Evolutionary conservation across 2,113 vertebrate species (phyloP), one percentile per base, ranked within the genome.

Genomic region (Vicugna pacos): DNA sequence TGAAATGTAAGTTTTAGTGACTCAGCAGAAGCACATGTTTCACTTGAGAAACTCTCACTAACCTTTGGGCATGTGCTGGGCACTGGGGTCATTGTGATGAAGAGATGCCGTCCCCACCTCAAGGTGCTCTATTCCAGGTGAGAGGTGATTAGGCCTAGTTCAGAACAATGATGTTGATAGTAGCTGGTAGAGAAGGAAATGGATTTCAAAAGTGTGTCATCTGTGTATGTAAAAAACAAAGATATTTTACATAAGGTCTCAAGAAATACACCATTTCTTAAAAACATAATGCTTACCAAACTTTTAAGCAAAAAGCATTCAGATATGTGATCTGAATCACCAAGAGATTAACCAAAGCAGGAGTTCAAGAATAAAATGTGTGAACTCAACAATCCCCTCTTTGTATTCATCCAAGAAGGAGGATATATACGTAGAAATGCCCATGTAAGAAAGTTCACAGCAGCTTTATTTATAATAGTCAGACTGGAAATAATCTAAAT

Each of bases 231-330:
- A 73, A 83, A 72, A 62, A 83, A 38, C 28, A 82, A 95, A 87
- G 22, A 28, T 50, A 35, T 48, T 90, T 35, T 92, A 12, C 19
- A 6, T 79, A 64, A 32, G 26, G 64, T 79, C 42, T 89, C 17
- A 48, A 64, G 46, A 96, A 89, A 56, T 69, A 54, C 1, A 62
- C 42, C 24, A 22, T 84, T 95, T 97, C 67, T 91, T 26, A 87
- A 85, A 89, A 96, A 67, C 10, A 19, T 70, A 70, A 12, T 28
- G n/a, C 48, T 56, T 72, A 56, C 13, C 58, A 89, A 90, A 82
- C 38, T 64, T 92, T 67, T 56, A n/a, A 77, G 22, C 87, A 82
- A 91, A 81, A 82, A 69, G 13, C 5, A 42, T 80, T 88, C 35
- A 83, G 73, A 88, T 30, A 62, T 91, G 69, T 58, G 42, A 60